A percentile compares a stretch with the other conserved stretches of the same genome.
Conservation (phyloP, 2,113 vertebrate genomes). For the Eublepharis macularius region DNA sequence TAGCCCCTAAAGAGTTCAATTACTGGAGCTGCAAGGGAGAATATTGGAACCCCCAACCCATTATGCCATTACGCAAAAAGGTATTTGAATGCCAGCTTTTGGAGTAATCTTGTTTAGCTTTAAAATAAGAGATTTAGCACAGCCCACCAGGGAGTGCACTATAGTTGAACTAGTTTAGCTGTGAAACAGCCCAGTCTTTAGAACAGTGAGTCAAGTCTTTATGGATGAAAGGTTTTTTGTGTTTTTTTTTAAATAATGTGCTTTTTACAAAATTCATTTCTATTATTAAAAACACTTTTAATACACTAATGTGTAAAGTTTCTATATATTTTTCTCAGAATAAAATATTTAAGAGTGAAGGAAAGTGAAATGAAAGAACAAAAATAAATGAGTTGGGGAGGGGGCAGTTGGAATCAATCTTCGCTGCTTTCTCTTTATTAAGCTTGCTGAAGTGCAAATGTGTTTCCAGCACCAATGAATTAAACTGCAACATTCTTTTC, state of each 20-base stretch:
- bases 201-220: slow-evolving; percentile 55
- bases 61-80: slow-evolving; percentile 64
- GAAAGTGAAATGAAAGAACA: slow-evolving; percentile 39
- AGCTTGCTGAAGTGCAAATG: slow-evolving; percentile 40
- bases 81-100: slow-evolving; percentile 70
- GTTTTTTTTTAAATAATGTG: slow-evolving; percentile 40
- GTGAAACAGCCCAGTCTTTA: slow-evolving; percentile 70
- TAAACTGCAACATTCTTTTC: slow-evolving; percentile 61
- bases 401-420: slow-evolving; percentile 4
- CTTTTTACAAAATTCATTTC: slow-evolving; percentile 28
- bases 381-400: slow-evolving; percentile 44
- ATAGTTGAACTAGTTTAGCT: slow-evolving; percentile 74
- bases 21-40: slow-evolving; percentile 58
- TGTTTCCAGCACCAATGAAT: slow-evolving; percentile 44
- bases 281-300: slow-evolving; percentile 25
- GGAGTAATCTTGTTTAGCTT: slow-evolving; percentile 81
- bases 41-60: slow-evolving; percentile 45
- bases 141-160: slow-evolving; percentile 67
- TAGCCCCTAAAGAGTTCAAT: slow-evolving; percentile 72
- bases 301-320: slow-evolving; percentile 36
- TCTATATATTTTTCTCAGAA: not conserved
- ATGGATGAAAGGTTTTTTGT: slow-evolving; percentile 74
- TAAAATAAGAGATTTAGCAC: slow-evolving; percentile 81
- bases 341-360: not conserved
- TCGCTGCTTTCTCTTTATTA: slow-evolving; percentile 28